These are phyloP conservation scores for Lipotes vexillifer DNA, from an alignment of 2,113 vertebrate species.

Conservation along the genomic window DNA sequence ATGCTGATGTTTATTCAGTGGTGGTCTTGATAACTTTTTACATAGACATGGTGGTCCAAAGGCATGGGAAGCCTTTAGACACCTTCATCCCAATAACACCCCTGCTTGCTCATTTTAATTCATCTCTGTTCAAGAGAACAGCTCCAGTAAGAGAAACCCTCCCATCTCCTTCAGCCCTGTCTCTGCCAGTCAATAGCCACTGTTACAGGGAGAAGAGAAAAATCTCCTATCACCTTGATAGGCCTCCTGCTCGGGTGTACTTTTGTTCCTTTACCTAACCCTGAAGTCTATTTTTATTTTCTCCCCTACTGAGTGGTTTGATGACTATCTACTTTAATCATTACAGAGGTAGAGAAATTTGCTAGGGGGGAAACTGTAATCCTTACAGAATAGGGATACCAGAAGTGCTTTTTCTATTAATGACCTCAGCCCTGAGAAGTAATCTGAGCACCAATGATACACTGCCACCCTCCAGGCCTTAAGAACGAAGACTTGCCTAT, in stretches of 20 bases:
- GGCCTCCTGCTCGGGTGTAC: conserved; percentile 34
- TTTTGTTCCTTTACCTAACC: conserved; percentile 65
- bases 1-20: neutral
- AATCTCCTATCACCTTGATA: neutral
- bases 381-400: conserved; percentile 58
- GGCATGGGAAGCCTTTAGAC: neutral
- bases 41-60: neutral
- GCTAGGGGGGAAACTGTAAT: conserved; percentile 30
- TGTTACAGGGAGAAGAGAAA: neutral
- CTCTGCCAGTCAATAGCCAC: neutral
- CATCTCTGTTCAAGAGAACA: neutral
- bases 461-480: conserved; percentile 46
- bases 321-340: conserved; percentile 60
- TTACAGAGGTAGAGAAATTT: conserved; percentile 63
- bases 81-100: neutral
- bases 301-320: conserved; percentile 60
- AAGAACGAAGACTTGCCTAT: conserved; percentile 49
- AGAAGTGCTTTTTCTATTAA: conserved; percentile 66
- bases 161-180: neutral
- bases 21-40: neutral
- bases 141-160: neutral
- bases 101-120: neutral
- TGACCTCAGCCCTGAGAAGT: conserved; percentile 58
- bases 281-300: conserved; percentile 73
- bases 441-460: conserved; percentile 48